Evolutionary conservation across 2,113 vertebrate species (phyloP).

Genomic region (Mesoclemmys tuberculata): DNA sequence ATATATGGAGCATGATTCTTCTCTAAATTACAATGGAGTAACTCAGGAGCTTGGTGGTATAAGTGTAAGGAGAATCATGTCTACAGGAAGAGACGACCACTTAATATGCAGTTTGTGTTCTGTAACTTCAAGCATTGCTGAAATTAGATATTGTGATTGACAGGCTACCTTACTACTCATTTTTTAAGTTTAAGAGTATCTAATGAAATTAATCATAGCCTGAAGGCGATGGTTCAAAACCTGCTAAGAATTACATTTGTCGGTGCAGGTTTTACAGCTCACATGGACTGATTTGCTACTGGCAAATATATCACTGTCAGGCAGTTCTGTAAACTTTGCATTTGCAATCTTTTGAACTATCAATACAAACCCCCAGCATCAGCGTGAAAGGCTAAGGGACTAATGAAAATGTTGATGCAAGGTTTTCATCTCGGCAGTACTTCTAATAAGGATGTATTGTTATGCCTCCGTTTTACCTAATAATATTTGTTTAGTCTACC

Average conservation of each 20-base stretch:
- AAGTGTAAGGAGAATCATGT: conserved; percentile 17
- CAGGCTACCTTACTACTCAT: conserved; percentile 57
- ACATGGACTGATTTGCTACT: conserved; percentile 74
- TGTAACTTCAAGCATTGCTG: conserved; percentile 36
- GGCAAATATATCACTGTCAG: conserved; percentile 73
- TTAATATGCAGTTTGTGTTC: conserved; percentile 45
- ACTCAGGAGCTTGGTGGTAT: not conserved
- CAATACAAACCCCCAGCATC: conserved; percentile 47
- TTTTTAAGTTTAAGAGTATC: conserved; percentile 57
- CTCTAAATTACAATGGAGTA: not conserved
- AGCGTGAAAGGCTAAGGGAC: not conserved
- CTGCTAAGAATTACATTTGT: conserved; percentile 74
- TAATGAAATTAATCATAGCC: conserved; percentile 79
- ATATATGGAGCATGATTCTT: not conserved
- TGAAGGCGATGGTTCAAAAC: conserved; percentile 69
- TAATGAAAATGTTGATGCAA: conserved; percentile 22
- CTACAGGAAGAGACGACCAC: conserved; percentile 23
- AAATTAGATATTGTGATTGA: conserved; percentile 62
- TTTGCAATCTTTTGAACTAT: conserved; percentile 74
- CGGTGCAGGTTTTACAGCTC: conserved; percentile 71
- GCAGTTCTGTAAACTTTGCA: conserved; percentile 68
- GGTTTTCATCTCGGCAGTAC: not conserved
- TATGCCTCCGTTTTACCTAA: not conserved
- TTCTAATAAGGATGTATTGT: not conserved
- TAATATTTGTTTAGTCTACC: not conserved